These are phyloP conservation scores for Arvicanthis niloticus DNA, from an alignment of 2,113 vertebrate genomes.

Conservation along the genomic window DNA sequence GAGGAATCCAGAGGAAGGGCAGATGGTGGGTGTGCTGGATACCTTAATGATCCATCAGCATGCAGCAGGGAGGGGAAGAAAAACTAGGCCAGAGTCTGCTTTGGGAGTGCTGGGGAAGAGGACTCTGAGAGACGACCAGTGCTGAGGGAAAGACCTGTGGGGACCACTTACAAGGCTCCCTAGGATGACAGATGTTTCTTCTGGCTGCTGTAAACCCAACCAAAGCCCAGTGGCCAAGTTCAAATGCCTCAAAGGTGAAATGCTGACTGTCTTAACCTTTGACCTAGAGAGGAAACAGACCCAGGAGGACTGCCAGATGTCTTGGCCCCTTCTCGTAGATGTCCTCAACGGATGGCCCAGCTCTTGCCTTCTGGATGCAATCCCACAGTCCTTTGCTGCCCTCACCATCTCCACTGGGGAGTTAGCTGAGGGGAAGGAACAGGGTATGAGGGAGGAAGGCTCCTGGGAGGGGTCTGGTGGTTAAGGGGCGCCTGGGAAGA, in stretches of 20 bases:
- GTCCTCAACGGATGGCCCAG: background rate
- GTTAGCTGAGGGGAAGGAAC: background rate
- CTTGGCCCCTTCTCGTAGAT: background rate
- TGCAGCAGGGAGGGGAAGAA: too few relatives aligned
- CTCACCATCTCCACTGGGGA: background rate
- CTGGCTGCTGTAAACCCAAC: background rate
- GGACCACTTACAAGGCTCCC: background rate
- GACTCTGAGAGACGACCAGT: background rate
- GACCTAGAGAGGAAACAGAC: background rate
- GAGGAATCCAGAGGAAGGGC: background rate
- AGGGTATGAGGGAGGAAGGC: background rate
- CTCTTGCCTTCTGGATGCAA: background rate
- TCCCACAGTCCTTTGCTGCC: too few relatives aligned
- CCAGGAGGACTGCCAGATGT: background rate
- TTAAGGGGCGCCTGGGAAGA: rapidly evolving
- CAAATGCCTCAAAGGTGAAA: background rate
- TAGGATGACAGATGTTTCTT: slow-evolving; percentile 5
- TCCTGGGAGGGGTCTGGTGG: background rate
- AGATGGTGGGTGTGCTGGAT: background rate
- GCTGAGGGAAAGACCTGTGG: rapidly evolving
- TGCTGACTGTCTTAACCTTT: background rate
- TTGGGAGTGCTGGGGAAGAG: background rate
- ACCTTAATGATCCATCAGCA: background rate
- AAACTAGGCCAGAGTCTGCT: background rate
- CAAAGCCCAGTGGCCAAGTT: background rate